Evolutionary conservation across 2,797 vertebrate species (phyloP), one percentile per base, ranked within the genome.

Genomic region (Artibeus jamaicensis): DNA sequence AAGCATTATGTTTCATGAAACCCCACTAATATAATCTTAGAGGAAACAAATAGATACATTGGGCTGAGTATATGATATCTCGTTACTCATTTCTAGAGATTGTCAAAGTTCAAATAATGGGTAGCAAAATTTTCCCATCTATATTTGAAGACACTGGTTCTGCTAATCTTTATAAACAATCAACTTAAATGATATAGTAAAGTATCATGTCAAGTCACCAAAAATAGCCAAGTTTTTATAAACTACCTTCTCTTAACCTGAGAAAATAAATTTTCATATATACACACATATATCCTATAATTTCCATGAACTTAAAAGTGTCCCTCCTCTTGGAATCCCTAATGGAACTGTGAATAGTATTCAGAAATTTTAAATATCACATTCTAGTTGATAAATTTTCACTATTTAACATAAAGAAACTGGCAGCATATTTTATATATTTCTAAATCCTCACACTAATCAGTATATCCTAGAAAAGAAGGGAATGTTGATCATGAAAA

Each of bases 161-260:
- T 86, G 59, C 71, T 89, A 46, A 86, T 77, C 46, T 79, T 92
- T 73, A 86, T 46, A 97, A 89, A 34, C 8, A 87, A 5, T 77
- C 48, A 78, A 19, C 42, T 77, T 48, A 81, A 89, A 65, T 77
- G 34, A 70, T 50, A 29, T 7, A 50, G 3, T 42, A 55, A 79
- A 59, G 42, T 46, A 46, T 29, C 62, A 84, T 91, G 14, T 46
- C 70, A 71, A 79, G n/a, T 94, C 32, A 24, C 74, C 21, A 85
- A 92, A 92, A 86, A 18, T 70, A 74, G 5, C 8, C 37, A 62
- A 29, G 32, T 81, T 88, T 92, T 89, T 3, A 92, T 88, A 92
- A 62, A 50, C 9, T 55, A 7, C 1, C 8, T 91, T 91, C 21
- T 93, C 9, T 77, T 53, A 46, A 39, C 9, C 2, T 1, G 21